Evolutionary conservation across 64 coral and sea anemone species (phyloP).

Genomic region (Montipora capricornis): DNA sequence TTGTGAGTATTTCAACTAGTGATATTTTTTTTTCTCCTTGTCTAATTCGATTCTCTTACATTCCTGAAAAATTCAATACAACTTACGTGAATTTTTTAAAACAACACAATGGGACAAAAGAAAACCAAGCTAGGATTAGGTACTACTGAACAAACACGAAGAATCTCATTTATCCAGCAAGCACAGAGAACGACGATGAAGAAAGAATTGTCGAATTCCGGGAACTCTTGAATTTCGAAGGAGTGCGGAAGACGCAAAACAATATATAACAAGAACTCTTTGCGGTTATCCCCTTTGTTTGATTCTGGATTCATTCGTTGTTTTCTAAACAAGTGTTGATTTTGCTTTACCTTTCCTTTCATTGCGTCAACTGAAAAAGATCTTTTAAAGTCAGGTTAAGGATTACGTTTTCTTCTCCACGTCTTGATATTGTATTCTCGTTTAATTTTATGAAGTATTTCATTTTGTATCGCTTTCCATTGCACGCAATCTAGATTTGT

Average conservation of each 20-base stretch:
- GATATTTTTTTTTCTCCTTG: background rate
- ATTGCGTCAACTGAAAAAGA: background rate
- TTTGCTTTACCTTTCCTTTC: background rate
- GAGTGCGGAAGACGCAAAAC: background rate
- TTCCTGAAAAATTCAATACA: background rate
- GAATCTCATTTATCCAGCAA: background rate
- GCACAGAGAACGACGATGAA: background rate
- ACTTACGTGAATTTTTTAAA: background rate
- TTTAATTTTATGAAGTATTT: background rate
- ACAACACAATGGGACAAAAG: background rate
- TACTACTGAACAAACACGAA: too few species aligned
- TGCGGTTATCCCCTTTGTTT: background rate
- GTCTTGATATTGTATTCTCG: background rate
- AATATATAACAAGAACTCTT: background rate
- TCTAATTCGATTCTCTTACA: background rate
- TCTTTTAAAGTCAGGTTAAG: background rate
- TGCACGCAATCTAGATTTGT: background rate
- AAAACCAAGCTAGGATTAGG: background rate
- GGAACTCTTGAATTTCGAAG: background rate
- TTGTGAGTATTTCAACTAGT: conserved; percentile 7
- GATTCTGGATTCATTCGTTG: background rate
- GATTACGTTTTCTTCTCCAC: background rate
- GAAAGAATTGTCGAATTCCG: background rate
- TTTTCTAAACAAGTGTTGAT: background rate
- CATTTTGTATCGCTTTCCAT: background rate